These are phyloP conservation scores for Toxonevra muliebris DNA, from an alignment of 2,888 invertebrate species.

Conservation along the genomic window DNA sequence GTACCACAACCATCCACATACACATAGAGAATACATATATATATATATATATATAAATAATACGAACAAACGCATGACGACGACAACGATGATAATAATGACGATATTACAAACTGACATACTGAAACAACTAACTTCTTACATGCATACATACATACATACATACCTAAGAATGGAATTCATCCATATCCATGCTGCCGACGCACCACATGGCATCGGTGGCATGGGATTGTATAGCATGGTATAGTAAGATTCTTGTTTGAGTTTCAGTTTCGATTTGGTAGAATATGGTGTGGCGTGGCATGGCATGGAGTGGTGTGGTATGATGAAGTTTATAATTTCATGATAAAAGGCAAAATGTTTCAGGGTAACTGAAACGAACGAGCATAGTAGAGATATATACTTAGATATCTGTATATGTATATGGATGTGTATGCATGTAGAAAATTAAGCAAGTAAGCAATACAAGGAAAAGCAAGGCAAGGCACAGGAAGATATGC, in stretches of 20 bases:
- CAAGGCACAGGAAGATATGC: neutral
- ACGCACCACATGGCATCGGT: neutral
- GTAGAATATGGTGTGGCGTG: slow-evolving; percentile 11
- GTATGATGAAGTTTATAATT: slow-evolving; percentile 46
- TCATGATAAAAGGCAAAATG: slow-evolving; percentile 42
- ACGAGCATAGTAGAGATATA: slow-evolving; percentile 21
- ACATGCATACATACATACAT: neutral
- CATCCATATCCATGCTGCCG: too few relatives aligned
- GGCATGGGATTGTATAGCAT: neutral
- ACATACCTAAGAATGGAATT: too few relatives aligned
- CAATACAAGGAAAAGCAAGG: slow-evolving; percentile 3
- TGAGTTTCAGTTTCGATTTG: neutral
- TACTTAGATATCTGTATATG: slow-evolving; percentile 10
- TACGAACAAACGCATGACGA: slow-evolving; percentile 18
- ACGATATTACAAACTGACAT: neutral
- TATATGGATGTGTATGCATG: neutral
- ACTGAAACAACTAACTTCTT: neutral
- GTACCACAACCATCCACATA: neutral
- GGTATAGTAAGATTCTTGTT: neutral
- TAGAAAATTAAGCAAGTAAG: neutral
- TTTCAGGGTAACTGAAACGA: slow-evolving; percentile 16
- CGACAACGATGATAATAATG: neutral
- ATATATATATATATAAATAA: slow-evolving; percentile 11
- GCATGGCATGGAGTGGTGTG: slow-evolving; percentile 6
- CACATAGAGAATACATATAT: slow-evolving; percentile 25